phyloP scores from a whole-genome alignment of 2,797 vertebrate genomes.

The Kryptopterus vitreolus region DNA sequence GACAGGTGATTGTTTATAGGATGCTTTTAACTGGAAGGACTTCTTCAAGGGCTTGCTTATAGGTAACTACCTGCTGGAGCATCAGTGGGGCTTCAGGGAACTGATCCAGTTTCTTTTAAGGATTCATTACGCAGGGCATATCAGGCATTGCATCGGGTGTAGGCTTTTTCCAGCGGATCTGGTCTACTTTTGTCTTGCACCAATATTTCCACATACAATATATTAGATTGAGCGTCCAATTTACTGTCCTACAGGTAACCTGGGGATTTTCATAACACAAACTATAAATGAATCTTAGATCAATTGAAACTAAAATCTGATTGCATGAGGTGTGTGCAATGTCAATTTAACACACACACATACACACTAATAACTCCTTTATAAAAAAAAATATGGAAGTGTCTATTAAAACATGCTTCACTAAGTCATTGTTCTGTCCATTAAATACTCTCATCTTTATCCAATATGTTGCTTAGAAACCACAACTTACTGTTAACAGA shows the following conservation, averaged over 20 bases:
- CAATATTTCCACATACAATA: background rate
- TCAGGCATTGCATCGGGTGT: background rate
- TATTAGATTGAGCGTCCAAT: background rate
- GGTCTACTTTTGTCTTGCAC: background rate
- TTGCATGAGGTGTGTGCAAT: background rate
- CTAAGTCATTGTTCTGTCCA: background rate
- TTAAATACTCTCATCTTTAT: background rate
- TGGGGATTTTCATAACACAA: background rate
- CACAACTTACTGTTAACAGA: background rate
- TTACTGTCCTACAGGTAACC: background rate
- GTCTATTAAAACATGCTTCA: too few relatives aligned
- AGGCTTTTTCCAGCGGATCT: background rate
- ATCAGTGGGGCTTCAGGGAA: slow-evolving; percentile 20
- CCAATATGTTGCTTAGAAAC: background rate
- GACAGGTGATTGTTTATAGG: slow-evolving; percentile 40
- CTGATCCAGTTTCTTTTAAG: slow-evolving; percentile 19
- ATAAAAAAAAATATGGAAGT: too few relatives aligned
- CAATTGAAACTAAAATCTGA: background rate
- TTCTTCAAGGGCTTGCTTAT: slow-evolving; percentile 42
- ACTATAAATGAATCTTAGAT: background rate
- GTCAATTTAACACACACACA: background rate
- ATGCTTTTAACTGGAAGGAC: slow-evolving; percentile 34
- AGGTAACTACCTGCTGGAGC: slow-evolving; percentile 5
- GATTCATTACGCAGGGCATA: slow-evolving; percentile 8
- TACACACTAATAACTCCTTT: too few relatives aligned